Evolutionary conservation across 1,140 invertebrate species (phyloP), one percentile per base, ranked within the genome.

Genomic region (Drosophila asahinai): DNA sequence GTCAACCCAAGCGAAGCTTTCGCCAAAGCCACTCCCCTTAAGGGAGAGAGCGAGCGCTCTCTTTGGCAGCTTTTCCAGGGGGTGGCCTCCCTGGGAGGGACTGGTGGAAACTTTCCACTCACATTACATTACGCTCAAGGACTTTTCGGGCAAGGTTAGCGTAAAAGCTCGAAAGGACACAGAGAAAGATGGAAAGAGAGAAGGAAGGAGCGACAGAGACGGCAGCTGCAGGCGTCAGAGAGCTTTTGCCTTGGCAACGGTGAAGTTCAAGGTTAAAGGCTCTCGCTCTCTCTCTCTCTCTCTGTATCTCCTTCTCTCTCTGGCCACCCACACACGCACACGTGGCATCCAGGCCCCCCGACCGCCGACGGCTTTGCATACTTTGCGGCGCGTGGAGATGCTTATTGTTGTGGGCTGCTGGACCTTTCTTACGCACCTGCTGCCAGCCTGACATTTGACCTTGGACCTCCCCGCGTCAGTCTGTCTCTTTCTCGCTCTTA

Each of bases 181-280:
- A 15, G 22, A 15, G 22, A 15, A 49, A 19, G 45, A 42, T 49
- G 51, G 55, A 58, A 60, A 54, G 7, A 4, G 51, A 12, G 36
- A 8, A 36, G 12, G 52, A 19, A 27, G 9, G 33, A 76, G 17
- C 54, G 60, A 55, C 36, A 55, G 22, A 64, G 57, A 19, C 9
- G 12, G 33, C 14, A 11, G 33, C 58, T 43, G 25, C 40, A 51
- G 52, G 45, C 54, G 61, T 52, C 77, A 60, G 19, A 58, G 71
- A 59, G 60, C 43, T 45, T 75, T 47, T 76, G 84, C 84, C 83
- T 83, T 80, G 62, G 72, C 77, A 87, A 83, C 83, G 84, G 76
- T 90, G 86, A 90, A 90, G 86, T 90, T 90, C 86, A 90, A 90
- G 86, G 86, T 90, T 90, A 90, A 82, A 86, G 68, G 54, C 76